These are phyloP conservation scores for Hoplostethus atlanticus DNA, from an alignment of 2,797 vertebrate genomes.

Conservation along the genomic window DNA sequence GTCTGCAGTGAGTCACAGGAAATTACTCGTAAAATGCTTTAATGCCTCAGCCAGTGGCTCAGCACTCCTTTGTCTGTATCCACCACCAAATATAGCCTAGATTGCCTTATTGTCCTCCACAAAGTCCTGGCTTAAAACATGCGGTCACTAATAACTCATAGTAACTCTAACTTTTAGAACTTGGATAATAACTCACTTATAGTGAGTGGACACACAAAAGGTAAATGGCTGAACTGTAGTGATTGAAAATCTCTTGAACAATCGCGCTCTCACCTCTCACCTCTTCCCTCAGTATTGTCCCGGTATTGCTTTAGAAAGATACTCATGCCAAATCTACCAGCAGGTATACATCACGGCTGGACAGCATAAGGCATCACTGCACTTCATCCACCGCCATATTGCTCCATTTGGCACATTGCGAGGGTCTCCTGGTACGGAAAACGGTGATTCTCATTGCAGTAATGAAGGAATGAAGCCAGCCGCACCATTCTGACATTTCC, in stretches of 20 bases:
- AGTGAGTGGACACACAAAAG: neutral
- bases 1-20: no score
- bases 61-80: no score
- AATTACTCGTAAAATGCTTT: no score
- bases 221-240: slow-evolving; percentile 18
- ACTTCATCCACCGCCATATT: slow-evolving; percentile 48
- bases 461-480: slow-evolving; percentile 21
- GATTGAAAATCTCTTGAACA: slow-evolving; percentile 8
- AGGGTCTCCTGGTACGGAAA: slow-evolving; percentile 30
- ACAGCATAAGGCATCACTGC: slow-evolving; percentile 41
- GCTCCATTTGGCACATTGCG: slow-evolving; percentile 31
- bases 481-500: slow-evolving; percentile 2
- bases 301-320: slow-evolving; percentile 31
- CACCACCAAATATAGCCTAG: no score
- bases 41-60: no score
- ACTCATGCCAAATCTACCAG: slow-evolving; percentile 59
- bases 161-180: no score
- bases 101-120: no score
- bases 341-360: slow-evolving; percentile 60
- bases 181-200: no score
- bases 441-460: slow-evolving; percentile 30
- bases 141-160: no score
- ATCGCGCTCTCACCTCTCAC: neutral
- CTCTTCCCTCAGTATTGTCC: neutral
- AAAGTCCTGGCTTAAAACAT: no score